Evolutionary conservation across 2,888 invertebrate genomes (phyloP).

Genomic region (Stenotaenia linearis): DNA sequence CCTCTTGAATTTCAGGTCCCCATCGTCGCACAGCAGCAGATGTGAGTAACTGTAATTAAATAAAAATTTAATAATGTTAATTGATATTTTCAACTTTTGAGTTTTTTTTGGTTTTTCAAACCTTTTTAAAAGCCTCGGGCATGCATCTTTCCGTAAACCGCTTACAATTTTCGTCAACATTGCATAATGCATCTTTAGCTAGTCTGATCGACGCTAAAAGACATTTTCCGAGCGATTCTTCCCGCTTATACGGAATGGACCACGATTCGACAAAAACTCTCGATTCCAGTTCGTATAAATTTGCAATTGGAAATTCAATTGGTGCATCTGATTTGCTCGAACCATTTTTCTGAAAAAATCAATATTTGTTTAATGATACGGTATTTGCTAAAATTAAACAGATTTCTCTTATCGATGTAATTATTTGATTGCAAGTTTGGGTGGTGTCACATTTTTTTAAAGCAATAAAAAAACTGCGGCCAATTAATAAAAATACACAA

Average conservation of each 20-base stretch:
- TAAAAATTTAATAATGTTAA: neutral
- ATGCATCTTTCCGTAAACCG: conserved; percentile 50
- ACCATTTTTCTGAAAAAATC: neutral
- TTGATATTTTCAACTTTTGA: neutral
- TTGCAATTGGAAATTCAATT: conserved; percentile 49
- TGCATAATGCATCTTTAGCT: conserved; percentile 48
- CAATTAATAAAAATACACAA: neutral
- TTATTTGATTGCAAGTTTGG: neutral
- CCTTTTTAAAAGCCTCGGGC: conserved; percentile 51
- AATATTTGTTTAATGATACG: too few relatives aligned
- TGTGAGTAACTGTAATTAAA: conserved; percentile 45
- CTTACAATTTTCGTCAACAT: conserved; percentile 49
- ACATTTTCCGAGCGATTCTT: conserved; percentile 52
- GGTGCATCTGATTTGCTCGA: neutral
- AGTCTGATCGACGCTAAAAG: conserved; percentile 48
- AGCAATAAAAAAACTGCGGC: neutral
- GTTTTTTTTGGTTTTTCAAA: conserved; percentile 35
- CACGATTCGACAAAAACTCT: conserved; percentile 51
- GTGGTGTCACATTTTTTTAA: too few relatives aligned
- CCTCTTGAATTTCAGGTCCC: conserved; percentile 51
- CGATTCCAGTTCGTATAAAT: conserved; percentile 50
- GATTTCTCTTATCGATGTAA: neutral
- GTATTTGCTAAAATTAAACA: too few relatives aligned
- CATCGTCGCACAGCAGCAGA: conserved; percentile 50
- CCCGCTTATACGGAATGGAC: conserved; percentile 52